Percentiles rank a stretch among this genome's conserved stretches.
These are phyloP conservation scores for Rhimphoctona megacephalus DNA, from an alignment of 2,888 invertebrate genomes.

Conservation along the genomic window DNA sequence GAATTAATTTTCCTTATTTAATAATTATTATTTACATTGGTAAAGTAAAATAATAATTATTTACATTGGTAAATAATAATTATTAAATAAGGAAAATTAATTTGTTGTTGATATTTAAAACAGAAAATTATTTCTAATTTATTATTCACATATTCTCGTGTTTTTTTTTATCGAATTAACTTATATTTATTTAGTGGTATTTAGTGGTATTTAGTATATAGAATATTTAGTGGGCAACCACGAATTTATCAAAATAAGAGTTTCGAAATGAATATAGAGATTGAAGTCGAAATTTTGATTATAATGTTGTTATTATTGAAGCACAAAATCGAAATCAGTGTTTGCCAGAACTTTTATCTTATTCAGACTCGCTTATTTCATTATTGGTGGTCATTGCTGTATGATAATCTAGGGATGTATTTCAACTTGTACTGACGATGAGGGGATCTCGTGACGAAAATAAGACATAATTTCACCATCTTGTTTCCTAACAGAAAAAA, in stretches of 20 bases:
- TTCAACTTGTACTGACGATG: not conserved
- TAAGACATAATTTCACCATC: not conserved
- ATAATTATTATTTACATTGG: too few species aligned
- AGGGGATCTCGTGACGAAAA: not conserved
- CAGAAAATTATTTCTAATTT: not conserved
- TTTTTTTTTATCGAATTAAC: not conserved
- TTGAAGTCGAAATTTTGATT: not conserved
- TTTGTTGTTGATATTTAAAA: too few species aligned
- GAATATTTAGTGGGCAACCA: too few species aligned
- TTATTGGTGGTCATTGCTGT: not conserved
- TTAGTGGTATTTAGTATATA: too few species aligned
- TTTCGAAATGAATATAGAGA: slow-evolving; percentile 3
- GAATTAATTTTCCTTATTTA: too few species aligned
- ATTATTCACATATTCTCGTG: too few species aligned
- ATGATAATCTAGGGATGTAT: slow-evolving; percentile 1
- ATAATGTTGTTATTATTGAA: not conserved
- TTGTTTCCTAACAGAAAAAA: not conserved
- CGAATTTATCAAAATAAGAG: not conserved
- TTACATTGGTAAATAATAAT: too few species aligned
- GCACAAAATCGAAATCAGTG: not conserved
- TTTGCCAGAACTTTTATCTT: not conserved
- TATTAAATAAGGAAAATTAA: too few species aligned
- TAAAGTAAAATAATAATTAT: too few species aligned
- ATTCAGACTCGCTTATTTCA: not conserved
- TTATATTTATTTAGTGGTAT: too few species aligned